Percentiles rank a stretch among this genome's conserved stretches.
Conservation (phyloP, 2,888 invertebrate species). For the Melieria crassipennis region DNA sequence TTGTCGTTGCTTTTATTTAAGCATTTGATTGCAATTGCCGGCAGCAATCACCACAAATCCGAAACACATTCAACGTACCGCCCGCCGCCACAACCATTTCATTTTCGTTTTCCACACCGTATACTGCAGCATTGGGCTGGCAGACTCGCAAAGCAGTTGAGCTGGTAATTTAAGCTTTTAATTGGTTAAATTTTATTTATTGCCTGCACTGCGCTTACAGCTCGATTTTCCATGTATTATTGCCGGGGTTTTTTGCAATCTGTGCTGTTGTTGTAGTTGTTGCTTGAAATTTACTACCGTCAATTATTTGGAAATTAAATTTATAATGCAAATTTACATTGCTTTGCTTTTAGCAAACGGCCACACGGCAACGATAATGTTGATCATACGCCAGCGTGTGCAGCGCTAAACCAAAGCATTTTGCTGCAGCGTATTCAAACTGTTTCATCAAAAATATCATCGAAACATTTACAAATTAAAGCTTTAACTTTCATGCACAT, state of each 20-base stretch:
- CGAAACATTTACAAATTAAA: no score
- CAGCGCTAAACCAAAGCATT: no score
- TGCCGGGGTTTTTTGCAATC: no score
- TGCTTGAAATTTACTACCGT: neutral
- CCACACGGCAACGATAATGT: no score
- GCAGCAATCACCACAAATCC: neutral
- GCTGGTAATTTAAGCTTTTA: conserved; percentile 19
- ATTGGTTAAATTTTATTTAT: conserved; percentile 26
- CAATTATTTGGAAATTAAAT: neutral
- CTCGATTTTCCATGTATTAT: neutral
- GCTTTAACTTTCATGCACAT: no score
- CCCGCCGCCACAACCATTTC: no score
- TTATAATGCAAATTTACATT: no score
- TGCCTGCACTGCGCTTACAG: conserved; percentile 12
- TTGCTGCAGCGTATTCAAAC: no score
- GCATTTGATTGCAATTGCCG: neutral
- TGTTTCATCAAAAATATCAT: no score
- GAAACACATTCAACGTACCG: neutral
- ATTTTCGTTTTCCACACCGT: neutral
- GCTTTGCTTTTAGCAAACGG: no score
- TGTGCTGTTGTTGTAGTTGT: neutral
- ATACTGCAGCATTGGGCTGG: neutral
- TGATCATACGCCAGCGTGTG: no score
- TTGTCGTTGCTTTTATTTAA: neutral
- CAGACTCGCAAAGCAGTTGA: no score